phyloP scores from a whole-genome alignment of 2,113 vertebrate genomes.

The Columba janthina region DNA sequence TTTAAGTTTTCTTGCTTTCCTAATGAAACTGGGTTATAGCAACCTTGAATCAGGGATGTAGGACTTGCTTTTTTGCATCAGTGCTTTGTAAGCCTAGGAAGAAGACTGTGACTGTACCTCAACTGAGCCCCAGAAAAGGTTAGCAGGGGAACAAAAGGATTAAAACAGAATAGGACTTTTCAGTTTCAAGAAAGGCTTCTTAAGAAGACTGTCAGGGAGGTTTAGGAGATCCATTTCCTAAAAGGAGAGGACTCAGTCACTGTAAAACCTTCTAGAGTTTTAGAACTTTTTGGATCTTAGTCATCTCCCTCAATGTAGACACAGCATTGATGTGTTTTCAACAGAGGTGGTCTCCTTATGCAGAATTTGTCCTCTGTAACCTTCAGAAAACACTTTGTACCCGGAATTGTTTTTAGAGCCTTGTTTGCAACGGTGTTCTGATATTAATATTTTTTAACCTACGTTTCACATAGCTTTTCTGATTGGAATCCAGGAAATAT shows the following conservation, averaged over 20 bases:
- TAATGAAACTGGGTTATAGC: too few relatives aligned
- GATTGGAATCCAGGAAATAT: neutral
- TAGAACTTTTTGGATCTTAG: neutral
- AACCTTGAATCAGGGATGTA: too few relatives aligned
- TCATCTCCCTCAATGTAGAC: neutral
- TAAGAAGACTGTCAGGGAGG: neutral
- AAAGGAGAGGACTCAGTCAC: neutral
- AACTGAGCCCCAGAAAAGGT: neutral
- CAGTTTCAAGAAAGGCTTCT: neutral
- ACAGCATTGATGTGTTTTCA: neutral
- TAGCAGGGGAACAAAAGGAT: neutral
- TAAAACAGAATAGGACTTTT: neutral
- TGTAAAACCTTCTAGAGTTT: neutral
- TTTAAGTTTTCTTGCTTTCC: too few relatives aligned
- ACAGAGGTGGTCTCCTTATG: neutral
- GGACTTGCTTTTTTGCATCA: neutral
- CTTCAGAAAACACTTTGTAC: neutral
- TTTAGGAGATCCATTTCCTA: neutral
- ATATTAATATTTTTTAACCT: neutral
- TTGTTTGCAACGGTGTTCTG: neutral
- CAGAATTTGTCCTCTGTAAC: neutral
- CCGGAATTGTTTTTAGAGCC: neutral
- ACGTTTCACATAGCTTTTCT: neutral
- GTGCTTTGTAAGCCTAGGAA: neutral
- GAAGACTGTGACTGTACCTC: neutral